phyloP scores from a whole-genome alignment of 53 echinoderm and acorn worm species.

The Paracentrotus lividus region DNA sequence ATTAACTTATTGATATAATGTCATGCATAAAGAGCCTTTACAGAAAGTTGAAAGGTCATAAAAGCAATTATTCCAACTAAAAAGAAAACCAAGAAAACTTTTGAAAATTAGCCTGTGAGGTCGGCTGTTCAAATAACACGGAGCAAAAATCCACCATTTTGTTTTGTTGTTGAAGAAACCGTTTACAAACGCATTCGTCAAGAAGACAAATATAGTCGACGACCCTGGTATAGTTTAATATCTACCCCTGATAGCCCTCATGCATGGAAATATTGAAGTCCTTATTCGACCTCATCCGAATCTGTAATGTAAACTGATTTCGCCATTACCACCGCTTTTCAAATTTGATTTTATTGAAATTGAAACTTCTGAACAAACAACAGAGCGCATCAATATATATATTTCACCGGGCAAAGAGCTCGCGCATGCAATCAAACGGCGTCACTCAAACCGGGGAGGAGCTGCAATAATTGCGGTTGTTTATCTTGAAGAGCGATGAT shows the following conservation, averaged over 20 bases:
- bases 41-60: background rate
- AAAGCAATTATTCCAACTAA: too few species aligned
- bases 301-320: conserved; percentile 55
- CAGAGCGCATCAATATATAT: conserved; percentile 57
- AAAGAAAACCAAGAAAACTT: background rate
- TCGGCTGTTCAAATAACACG: conserved; percentile 34
- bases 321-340: conserved; percentile 60
- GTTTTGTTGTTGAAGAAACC: background rate
- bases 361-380: conserved; percentile 56
- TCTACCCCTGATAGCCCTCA: conserved; percentile 3
- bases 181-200: background rate
- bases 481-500: conserved; percentile 45
- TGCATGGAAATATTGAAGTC: background rate
- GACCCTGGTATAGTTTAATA: conserved; percentile 41
- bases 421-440: conserved; percentile 9
- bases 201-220: conserved; percentile 40
- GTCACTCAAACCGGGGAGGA: background rate
- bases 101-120: background rate
- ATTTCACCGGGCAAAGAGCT: conserved; percentile 5
- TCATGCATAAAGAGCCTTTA: background rate
- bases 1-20: background rate
- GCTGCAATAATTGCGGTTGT: conserved; percentile 13
- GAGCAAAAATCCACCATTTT: background rate
- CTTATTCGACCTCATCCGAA: conserved; percentile 11
- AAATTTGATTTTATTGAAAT: conserved; percentile 58